phyloP scores from a whole-genome alignment of 2,888 invertebrate species.

The Zele albiditarsus region DNA sequence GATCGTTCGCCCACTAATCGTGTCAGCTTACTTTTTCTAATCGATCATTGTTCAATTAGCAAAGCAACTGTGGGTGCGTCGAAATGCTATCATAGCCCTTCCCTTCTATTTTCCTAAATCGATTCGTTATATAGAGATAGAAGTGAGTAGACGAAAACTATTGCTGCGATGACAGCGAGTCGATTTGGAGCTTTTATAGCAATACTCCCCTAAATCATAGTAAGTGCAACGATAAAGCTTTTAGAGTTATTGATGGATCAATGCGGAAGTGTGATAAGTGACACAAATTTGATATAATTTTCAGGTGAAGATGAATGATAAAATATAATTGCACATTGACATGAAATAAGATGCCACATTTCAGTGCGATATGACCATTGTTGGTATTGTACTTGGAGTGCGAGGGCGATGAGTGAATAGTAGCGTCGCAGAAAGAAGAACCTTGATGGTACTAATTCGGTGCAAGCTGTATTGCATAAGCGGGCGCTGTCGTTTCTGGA shows the following conservation, averaged over 20 bases:
- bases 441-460: constrained; percentile 54
- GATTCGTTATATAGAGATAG: not conserved
- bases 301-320: not conserved
- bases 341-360: not conserved
- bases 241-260: not conserved
- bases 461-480: constrained; percentile 46
- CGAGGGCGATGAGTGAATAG: constrained; percentile 33
- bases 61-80: constrained; percentile 33
- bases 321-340: not conserved
- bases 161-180: constrained; percentile 2
- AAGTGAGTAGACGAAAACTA: not conserved
- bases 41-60: constrained; percentile 42
- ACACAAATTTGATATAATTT: not conserved
- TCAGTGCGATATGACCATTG: constrained; percentile 21
- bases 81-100: constrained; percentile 32
- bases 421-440: constrained; percentile 25
- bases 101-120: constrained; percentile 18
- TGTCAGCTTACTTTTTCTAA: constrained; percentile 39
- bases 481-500: constrained; percentile 28
- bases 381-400: constrained; percentile 29
- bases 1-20: constrained; percentile 45
- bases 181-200: not conserved
- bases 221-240: not conserved
- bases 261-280: not conserved
- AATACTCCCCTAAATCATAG: not conserved